A percentile compares a stretch with the other conserved stretches of the same genome.
Conservation (phyloP, 2,888 invertebrate species). For the Celastrina argiolus region DNA sequence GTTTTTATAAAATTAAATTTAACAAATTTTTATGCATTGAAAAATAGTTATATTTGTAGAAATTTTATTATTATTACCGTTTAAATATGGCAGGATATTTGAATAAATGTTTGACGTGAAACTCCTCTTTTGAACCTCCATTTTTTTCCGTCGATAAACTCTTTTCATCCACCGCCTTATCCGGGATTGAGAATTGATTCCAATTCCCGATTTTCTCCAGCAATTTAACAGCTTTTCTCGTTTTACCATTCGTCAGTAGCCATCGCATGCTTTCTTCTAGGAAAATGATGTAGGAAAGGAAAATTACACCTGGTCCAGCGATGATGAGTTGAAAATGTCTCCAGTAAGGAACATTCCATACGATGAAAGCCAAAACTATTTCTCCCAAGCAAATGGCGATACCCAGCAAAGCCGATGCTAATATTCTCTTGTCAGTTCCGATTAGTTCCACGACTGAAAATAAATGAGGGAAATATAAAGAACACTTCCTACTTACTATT, state of each 20-base stretch:
- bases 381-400: slow-evolving; percentile 78
- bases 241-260: slow-evolving; percentile 80
- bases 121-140: slow-evolving; percentile 26
- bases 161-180: slow-evolving; percentile 27
- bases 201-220: slow-evolving; percentile 70
- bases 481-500: too few species aligned
- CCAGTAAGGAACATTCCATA: slow-evolving; percentile 86
- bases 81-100: slow-evolving; percentile 41
- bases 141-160: slow-evolving; percentile 21
- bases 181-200: slow-evolving; percentile 78
- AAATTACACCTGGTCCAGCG: slow-evolving; percentile 80
- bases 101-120: slow-evolving; percentile 34
- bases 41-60: too few species aligned
- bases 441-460: slow-evolving; percentile 60
- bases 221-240: slow-evolving; percentile 59
- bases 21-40: too few species aligned
- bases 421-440: slow-evolving; percentile 61
- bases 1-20: too few species aligned
- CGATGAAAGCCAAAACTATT: slow-evolving; percentile 82
- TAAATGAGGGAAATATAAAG: not conserved
- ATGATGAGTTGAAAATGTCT: slow-evolving; percentile 81
- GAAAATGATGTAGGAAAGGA: slow-evolving; percentile 78
- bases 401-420: slow-evolving; percentile 55
- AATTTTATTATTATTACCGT: slow-evolving; percentile 24
- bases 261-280: slow-evolving; percentile 83